A percentile compares a stretch with the other conserved stretches of the same genome.
phyloP scores from a whole-genome alignment of 2,888 invertebrate genomes.

The Odontomyia ornata region DNA sequence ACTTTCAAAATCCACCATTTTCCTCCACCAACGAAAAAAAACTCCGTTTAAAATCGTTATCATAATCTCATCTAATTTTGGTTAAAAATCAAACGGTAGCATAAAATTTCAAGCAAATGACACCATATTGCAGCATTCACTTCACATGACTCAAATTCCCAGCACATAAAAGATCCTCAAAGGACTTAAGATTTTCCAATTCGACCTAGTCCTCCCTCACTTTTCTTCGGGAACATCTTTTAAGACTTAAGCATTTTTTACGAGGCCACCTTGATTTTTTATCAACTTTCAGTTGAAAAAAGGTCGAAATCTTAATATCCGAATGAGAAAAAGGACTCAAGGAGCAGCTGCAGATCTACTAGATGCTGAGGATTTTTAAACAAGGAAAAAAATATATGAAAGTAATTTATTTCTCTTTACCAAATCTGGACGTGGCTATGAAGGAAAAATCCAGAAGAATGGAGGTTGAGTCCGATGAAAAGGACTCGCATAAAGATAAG shows the following conservation, averaged over 20 bases:
- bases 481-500: too few species aligned
- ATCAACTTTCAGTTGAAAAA: neutral
- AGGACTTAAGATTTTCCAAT: neutral
- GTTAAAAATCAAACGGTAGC: conserved; percentile 10
- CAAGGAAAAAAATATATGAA: neutral
- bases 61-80: neutral
- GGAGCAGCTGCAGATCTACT: neutral
- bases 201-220: neutral
- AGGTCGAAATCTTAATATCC: conserved; percentile 6
- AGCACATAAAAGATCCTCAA: neutral
- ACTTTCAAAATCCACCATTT: neutral
- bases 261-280: conserved; percentile 10
- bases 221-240: neutral
- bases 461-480: too few species aligned
- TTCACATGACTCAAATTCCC: conserved; percentile 7
- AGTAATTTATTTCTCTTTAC: conserved; percentile 7
- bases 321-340: conserved; percentile 2
- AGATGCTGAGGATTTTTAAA: neutral
- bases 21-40: neutral
- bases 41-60: neutral
- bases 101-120: conserved; percentile 2
- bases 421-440: too few species aligned
- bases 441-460: too few species aligned
- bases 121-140: conserved; percentile 5
- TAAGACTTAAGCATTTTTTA: neutral